Percentiles rank a stretch among this genome's conserved stretches.
These are phyloP conservation scores for Steinernema scapterisci DNA, from an alignment of 2,888 invertebrate species.

Conservation along the genomic window DNA sequence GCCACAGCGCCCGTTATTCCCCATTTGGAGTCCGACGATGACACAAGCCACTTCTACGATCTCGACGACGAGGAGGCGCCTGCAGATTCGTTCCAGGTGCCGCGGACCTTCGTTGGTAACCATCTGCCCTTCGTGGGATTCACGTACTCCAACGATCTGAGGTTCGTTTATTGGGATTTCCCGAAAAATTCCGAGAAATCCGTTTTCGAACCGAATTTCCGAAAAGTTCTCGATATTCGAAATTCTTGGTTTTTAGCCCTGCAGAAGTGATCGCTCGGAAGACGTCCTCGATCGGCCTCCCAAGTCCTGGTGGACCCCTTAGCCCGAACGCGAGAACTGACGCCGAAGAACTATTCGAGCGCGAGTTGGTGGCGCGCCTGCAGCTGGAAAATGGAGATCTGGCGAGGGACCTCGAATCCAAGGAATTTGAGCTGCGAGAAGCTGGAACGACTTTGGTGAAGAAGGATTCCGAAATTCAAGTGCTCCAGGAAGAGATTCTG, in stretches of 20 bases:
- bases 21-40: constrained; percentile 91
- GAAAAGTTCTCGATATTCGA: too few relatives aligned
- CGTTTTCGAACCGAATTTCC: too few relatives aligned
- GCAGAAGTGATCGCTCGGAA: background rate
- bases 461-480: background rate
- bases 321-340: background rate
- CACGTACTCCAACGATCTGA: constrained; percentile 83
- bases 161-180: constrained; percentile 31
- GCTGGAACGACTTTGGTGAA: background rate
- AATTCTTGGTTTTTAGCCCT: constrained; percentile 7
- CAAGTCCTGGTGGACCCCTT: too few relatives aligned
- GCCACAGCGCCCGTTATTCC: constrained; percentile 90
- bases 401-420: background rate
- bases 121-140: constrained; percentile 98
- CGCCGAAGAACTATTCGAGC: background rate
- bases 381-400: background rate
- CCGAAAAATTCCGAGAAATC: too few relatives aligned
- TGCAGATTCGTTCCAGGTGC: constrained; percentile 91
- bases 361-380: background rate
- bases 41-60: constrained; percentile 97
- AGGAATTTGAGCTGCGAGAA: background rate
- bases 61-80: constrained; percentile 70
- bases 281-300: background rate
- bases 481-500: background rate
- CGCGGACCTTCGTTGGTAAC: constrained; percentile 96